Evolutionary conservation across 1,140 invertebrate species (phyloP).

Genomic region (Choristoneura fumiferana): DNA sequence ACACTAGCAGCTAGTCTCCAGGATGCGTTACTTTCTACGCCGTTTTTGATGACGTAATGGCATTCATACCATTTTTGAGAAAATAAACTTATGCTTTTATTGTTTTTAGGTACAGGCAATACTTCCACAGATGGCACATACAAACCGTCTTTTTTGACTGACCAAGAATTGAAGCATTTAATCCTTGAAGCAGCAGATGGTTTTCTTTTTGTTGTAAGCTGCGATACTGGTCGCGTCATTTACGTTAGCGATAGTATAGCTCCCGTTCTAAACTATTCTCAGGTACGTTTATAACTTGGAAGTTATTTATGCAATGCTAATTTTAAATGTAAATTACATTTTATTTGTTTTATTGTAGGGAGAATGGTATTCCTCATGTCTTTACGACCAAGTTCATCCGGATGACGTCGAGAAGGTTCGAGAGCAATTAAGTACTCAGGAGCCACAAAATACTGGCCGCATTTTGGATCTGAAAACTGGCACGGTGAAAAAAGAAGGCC

Average conservation of each 20-base stretch:
- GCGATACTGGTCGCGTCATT: conserved; percentile 97
- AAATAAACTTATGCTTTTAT: too few relatives aligned
- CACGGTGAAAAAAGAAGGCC: conserved; percentile 99
- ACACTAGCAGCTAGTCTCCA: too few relatives aligned
- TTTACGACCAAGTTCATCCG: conserved; percentile 98
- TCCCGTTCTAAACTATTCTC: conserved; percentile 97
- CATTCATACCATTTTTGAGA: too few relatives aligned
- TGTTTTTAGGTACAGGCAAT: conserved; percentile 94
- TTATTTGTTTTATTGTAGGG: conserved; percentile 78
- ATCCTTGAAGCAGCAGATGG: conserved; percentile 99
- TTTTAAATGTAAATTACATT: conserved; percentile 27
- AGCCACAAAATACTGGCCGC: conserved; percentile 96
- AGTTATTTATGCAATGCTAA: conserved; percentile 14
- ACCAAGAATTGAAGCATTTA: conserved; percentile 99
- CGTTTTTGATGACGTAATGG: too few relatives aligned
- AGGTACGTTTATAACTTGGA: conserved; percentile 74
- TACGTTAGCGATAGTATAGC: conserved; percentile 99
- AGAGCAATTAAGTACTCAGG: conserved; percentile 97
- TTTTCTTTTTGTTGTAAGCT: conserved; percentile 99
- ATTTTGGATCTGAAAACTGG: conserved; percentile 99
- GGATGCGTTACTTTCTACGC: too few relatives aligned
- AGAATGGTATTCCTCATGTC: conserved; percentile 97
- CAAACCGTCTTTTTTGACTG: conserved; percentile 99
- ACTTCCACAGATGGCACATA: conserved; percentile 96
- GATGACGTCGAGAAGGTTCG: conserved; percentile 99